A percentile compares a stretch with the other conserved stretches of the same genome.
These are phyloP conservation scores for Nixonia krombeini DNA, from an alignment of 1,140 invertebrate genomes.

Conservation along the genomic window DNA sequence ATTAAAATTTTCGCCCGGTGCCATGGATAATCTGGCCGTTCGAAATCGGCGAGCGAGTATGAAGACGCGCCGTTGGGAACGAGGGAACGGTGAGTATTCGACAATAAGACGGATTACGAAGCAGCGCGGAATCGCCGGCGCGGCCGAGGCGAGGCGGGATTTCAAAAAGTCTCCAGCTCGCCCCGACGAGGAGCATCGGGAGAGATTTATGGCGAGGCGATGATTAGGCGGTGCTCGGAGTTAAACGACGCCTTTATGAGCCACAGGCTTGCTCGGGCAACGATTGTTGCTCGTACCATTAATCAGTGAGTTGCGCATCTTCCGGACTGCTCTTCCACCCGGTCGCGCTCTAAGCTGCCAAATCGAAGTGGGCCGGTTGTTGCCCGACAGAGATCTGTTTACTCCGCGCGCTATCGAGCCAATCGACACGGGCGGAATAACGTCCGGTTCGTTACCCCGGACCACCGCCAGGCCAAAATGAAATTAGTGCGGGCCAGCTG, in stretches of 20 bases:
- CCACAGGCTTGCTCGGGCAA: background rate
- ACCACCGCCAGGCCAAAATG: slow-evolving; percentile 18
- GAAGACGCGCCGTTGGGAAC: too few species aligned
- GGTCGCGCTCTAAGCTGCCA: background rate
- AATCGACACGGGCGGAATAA: too few species aligned
- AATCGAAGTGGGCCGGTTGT: too few species aligned
- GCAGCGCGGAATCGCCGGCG: too few species aligned
- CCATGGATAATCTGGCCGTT: too few species aligned
- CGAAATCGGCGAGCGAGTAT: too few species aligned
- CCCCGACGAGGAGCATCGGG: slow-evolving; percentile 4
- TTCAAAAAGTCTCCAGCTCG: slow-evolving; percentile 10
- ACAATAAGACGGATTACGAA: too few species aligned
- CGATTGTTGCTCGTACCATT: slow-evolving; percentile 13
- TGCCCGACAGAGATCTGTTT: too few species aligned
- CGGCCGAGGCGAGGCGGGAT: slow-evolving; percentile 6
- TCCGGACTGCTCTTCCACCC: slow-evolving; percentile 5
- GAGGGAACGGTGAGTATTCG: too few species aligned
- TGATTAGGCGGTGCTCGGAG: slow-evolving; percentile 15
- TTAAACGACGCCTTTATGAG: slow-evolving; percentile 21
- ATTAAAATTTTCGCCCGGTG: too few species aligned
- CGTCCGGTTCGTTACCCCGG: too few species aligned
- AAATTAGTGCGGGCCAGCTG: slow-evolving; percentile 14
- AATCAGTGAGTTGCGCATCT: slow-evolving; percentile 16
- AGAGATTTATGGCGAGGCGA: slow-evolving; percentile 20
- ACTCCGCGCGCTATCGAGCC: too few species aligned